These are phyloP conservation scores for Enteromius radiatus DNA, from an alignment of 2,797 vertebrate species.

Conservation along the genomic window DNA sequence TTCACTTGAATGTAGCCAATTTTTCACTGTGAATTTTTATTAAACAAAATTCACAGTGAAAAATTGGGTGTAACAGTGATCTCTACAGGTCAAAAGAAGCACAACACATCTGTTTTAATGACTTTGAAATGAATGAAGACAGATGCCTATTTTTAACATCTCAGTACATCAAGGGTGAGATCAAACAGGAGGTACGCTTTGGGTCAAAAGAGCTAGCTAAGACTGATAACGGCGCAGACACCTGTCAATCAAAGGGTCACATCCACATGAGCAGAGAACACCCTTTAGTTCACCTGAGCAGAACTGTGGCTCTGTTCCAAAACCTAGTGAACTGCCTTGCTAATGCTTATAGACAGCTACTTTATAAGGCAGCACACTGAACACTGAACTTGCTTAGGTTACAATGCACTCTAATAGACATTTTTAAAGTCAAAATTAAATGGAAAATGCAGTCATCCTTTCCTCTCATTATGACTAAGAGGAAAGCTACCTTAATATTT, in stretches of 20 bases:
- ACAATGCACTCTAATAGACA: neutral
- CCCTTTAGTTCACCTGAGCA: slow-evolving; percentile 16
- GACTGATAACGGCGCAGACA: neutral
- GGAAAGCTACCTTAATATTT: neutral
- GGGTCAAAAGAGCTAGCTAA: neutral
- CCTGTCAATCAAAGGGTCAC: slow-evolving; percentile 9
- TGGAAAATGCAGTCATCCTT: neutral
- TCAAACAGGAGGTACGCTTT: neutral
- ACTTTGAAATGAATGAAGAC: neutral
- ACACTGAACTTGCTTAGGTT: neutral
- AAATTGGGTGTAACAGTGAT: neutral
- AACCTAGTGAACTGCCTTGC: neutral
- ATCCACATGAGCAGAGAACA: slow-evolving; percentile 21
- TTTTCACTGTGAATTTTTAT: too few species aligned
- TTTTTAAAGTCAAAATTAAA: neutral
- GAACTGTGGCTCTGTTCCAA: slow-evolving; percentile 2
- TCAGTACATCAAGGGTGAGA: neutral
- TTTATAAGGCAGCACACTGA: neutral
- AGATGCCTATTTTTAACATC: slow-evolving; percentile 1
- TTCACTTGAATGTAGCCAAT: neutral
- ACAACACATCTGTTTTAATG: slow-evolving; percentile 17
- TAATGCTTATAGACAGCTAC: neutral
- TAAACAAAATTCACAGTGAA: neutral
- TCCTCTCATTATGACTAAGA: neutral
- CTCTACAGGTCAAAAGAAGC: slow-evolving; percentile 7